Base-by-base conservation (phyloP, 23 tunicate species). In the Ciona savignyi region DNA sequence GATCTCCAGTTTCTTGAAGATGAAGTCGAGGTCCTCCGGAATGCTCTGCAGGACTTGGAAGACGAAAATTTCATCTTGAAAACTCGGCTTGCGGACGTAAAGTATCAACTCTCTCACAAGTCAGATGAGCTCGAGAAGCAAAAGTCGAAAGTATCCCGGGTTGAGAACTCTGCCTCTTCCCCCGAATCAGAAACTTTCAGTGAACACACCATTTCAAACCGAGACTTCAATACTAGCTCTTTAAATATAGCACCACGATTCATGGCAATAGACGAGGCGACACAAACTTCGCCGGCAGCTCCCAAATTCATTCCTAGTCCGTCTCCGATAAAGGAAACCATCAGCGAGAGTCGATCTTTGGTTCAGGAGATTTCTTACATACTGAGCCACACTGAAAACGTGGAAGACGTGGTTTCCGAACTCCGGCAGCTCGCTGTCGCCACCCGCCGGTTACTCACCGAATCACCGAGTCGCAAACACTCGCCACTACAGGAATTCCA, bases 1-100 rank as follows among this genome's bases (percentile, higher is more conserved):
- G 96, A 88, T 73, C 33, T 88, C 25, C 84, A 81, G 66, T 88
- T 88, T 76, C 81, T 88, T 21, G 96, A 88, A 67, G 96, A 88
- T 51, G 96, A 88, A 49, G 77, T 80, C 21, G 96, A 88, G 66
- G 79, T 86, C 22, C 71, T 88, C 22, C 70, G 84, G 23, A 23
- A 76, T 9, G 79, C 87, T 6, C 29, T 88, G 66, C 83, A 88
- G 3, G 96, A 88, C 66, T 51, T 77, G 66, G 96, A 88, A 60
- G 72, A 71, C n/a, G 96, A 88, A 67, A 88, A 88, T 60, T 70
- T 31, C 32, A 60, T 48, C 22, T 32, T 88, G 72, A 76, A 76
- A 31, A 68, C 83, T 85, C 29, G 11, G 66, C 56, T 42, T 9
- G 56, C 15, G 9, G 56, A 42, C 11, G 11, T 71, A 20, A 72